Evolutionary conservation across 2,797 vertebrate species (phyloP).

Genomic region (Cyprinodon diabolis): DNA sequence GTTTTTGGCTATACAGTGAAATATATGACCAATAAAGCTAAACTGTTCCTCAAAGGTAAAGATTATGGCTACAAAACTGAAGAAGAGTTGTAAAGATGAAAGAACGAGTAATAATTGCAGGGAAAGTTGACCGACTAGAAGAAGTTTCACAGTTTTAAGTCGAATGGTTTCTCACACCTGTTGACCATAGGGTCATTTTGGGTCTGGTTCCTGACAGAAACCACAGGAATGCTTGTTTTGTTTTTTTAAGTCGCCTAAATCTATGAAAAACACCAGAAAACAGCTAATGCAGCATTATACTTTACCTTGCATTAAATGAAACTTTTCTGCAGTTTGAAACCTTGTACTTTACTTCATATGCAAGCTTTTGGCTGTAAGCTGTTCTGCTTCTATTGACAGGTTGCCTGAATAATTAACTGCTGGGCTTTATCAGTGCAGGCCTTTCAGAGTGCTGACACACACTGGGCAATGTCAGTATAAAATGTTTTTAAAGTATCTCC

Average conservation of each 20-base stretch:
- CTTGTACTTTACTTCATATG: slow-evolving; percentile 18
- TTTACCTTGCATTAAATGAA: neutral
- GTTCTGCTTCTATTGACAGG: slow-evolving; percentile 9
- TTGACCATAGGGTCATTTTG: neutral
- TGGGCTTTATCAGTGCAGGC: neutral
- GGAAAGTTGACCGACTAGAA: no score
- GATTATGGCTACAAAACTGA: no score
- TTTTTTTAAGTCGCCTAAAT: neutral
- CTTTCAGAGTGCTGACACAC: neutral
- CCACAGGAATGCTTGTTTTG: neutral
- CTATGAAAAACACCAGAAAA: neutral
- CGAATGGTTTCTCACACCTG: no score
- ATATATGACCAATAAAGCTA: no score
- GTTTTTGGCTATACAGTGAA: no score
- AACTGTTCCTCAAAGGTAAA: no score
- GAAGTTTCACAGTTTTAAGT: no score
- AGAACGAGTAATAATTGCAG: no score
- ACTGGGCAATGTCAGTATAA: neutral
- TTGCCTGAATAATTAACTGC: slow-evolving; percentile 11
- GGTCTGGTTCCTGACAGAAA: neutral
- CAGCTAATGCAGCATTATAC: no score
- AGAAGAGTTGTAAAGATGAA: no score
- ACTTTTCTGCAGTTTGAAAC: slow-evolving; percentile 15
- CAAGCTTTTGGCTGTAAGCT: slow-evolving; percentile 18
- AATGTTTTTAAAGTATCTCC: neutral